A percentile compares a stretch with the other conserved stretches of the same genome.
These are phyloP conservation scores for Pyrrhopygopsis socrates DNA, from an alignment of 2,888 invertebrate species.

Conservation along the genomic window DNA sequence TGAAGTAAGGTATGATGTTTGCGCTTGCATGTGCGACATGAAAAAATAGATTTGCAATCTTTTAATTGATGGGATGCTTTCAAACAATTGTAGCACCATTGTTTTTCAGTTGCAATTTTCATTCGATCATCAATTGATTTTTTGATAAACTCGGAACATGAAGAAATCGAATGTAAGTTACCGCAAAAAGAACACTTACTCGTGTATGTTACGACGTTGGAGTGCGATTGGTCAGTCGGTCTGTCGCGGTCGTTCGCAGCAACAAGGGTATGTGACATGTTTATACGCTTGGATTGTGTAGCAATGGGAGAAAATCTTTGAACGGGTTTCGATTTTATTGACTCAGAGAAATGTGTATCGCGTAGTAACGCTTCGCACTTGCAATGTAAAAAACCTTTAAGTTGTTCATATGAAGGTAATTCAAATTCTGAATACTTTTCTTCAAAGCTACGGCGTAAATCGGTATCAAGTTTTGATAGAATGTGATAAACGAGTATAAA, in stretches of 20 bases:
- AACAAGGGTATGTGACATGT: neutral
- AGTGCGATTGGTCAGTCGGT: neutral
- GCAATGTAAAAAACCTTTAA: neutral
- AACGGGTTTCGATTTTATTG: neutral
- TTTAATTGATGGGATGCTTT: slow-evolving; percentile 33
- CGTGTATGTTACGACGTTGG: neutral
- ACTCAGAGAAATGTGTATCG: slow-evolving; percentile 5
- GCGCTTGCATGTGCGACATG: slow-evolving; percentile 30
- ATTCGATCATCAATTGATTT: slow-evolving; percentile 39
- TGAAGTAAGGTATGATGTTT: slow-evolving; percentile 46
- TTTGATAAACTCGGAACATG: slow-evolving; percentile 26
- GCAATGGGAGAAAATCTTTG: neutral
- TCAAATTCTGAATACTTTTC: slow-evolving; percentile 25
- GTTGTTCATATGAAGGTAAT: neutral
- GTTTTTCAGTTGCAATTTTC: slow-evolving; percentile 14
- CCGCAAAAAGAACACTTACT: slow-evolving; percentile 19
- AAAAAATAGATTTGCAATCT: slow-evolving; percentile 17
- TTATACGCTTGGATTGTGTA: neutral
- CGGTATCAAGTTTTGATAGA: slow-evolving; percentile 26
- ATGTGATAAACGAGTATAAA: slow-evolving; percentile 26
- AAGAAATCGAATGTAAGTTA: slow-evolving; percentile 18
- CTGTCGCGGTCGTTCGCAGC: neutral
- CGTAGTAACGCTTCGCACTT: slow-evolving; percentile 9
- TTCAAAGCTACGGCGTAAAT: slow-evolving; percentile 26
- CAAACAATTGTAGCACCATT: slow-evolving; percentile 40